Conservation (phyloP, 92 coral and sea anemone species). For the Blastomussa wellsi region DNA sequence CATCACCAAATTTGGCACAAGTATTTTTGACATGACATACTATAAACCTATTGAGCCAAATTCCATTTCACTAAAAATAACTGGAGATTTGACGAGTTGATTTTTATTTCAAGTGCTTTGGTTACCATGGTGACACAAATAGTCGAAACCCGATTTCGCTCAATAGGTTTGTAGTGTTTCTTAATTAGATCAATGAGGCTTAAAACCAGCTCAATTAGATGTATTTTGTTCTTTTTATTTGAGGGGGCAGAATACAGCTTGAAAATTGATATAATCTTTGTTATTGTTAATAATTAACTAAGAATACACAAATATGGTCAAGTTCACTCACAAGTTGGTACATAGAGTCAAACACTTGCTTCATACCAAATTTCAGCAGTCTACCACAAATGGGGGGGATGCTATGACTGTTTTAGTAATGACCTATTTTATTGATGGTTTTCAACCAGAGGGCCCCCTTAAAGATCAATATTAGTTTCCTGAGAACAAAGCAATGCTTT, state of each 20-base stretch:
- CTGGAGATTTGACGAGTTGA: conserved; percentile 16
- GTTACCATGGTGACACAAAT: conserved; percentile 35
- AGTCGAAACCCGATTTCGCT: conserved; percentile 33
- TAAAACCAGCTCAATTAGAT: conserved; percentile 13
- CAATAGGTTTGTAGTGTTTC: conserved; percentile 28
- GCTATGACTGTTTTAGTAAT: conserved; percentile 22
- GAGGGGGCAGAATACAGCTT: conserved; percentile 18
- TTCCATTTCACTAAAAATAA: conserved; percentile 35
- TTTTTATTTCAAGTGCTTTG: conserved; percentile 11
- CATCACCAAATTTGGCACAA: conserved; percentile 17
- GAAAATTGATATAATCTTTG: conserved; percentile 1
- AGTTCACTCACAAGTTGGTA: conserved; percentile 2
- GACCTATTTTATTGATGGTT: conserved; percentile 16
- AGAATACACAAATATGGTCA: conserved; percentile 16
- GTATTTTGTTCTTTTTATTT: conserved; percentile 16
- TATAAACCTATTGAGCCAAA: conserved; percentile 12
- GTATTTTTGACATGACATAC: conserved; percentile 5
- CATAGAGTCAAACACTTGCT: not conserved
- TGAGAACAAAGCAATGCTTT: no score
- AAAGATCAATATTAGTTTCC: no score
- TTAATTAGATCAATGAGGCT: conserved; percentile 15
- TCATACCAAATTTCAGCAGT: conserved; percentile 24
- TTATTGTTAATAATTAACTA: conserved; percentile 23
- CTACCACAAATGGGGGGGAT: conserved; percentile 12
- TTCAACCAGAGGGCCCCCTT: conserved; percentile 7